phyloP scores from a whole-genome alignment of 2,888 invertebrate species.

The Ophraella communa region DNA sequence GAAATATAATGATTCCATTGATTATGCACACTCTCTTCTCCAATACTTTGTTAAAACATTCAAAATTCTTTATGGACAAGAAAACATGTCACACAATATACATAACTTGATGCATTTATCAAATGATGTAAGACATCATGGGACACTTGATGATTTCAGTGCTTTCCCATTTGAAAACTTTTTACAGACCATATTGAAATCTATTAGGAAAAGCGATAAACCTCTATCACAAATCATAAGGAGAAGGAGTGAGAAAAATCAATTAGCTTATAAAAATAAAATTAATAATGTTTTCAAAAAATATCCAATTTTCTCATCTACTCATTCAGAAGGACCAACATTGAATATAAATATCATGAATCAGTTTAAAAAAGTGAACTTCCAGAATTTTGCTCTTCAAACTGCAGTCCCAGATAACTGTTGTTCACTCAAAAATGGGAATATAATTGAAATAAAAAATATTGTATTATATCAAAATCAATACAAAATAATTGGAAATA shows the following conservation, averaged over 20 bases:
- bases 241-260: not conserved
- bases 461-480: constrained; percentile 10
- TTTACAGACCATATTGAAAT: too few relatives aligned
- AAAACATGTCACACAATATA: constrained; percentile 23
- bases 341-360: constrained; percentile 18
- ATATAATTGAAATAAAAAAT: constrained; percentile 12
- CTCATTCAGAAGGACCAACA: too few relatives aligned
- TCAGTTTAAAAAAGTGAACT: constrained; percentile 18
- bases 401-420: constrained; percentile 18
- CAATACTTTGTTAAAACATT: constrained; percentile 29
- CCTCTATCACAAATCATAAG: constrained; percentile 24
- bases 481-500: constrained; percentile 16
- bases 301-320: too few relatives aligned
- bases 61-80: constrained; percentile 22
- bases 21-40: constrained; percentile 27
- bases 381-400: constrained; percentile 18
- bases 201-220: constrained; percentile 21
- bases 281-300: too few relatives aligned
- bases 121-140: constrained; percentile 13
- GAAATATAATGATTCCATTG: constrained; percentile 11
- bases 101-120: constrained; percentile 20
- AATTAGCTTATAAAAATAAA: too few relatives aligned
- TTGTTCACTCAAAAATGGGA: constrained; percentile 16
- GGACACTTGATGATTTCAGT: too few relatives aligned
- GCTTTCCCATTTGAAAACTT: too few relatives aligned